Base-by-base conservation (phyloP, 2,113 vertebrate genomes). In the Paratilapia polleni region DNA sequence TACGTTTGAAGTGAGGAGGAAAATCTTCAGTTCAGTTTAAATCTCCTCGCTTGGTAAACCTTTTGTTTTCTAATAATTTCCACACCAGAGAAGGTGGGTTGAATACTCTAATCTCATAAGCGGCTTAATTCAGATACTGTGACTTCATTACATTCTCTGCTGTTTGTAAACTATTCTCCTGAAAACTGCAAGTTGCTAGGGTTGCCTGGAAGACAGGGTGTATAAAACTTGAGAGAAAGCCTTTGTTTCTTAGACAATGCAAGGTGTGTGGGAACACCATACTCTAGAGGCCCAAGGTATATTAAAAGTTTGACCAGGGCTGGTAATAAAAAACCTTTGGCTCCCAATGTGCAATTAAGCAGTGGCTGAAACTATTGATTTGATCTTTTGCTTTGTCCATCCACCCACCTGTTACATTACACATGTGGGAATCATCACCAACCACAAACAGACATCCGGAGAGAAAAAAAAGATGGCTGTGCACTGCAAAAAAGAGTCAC, bases 81-180 rank as follows among this genome's bases (percentile, higher is more conserved):
- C 91, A 90, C 90, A 84, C 86, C 91, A 84, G 74, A 88, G 90
- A 94, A 93, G 93, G 92, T 91, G 89, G 88, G 91, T 88, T 93
- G 91, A 95, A 93, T 90, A 83, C 90, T 84, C 68, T 95, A 95
- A 96, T 95, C 95, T 93, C 88, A 92, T 96, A 95, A 96, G 93
- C 93, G 4, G 94, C 94, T 94, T 95, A 95, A 94, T 95, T 91
- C 91, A 92, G 91, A 94, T 88, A 89, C 88, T 93, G 92, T 94
- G 92, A 95, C 94, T 95, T 94, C 91, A 95, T 94, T 95, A 92
- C 93, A 90, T 91, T 91, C 93, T 63, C 66, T 79, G 89, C 91
- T 92, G 92, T 95, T 95, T 93, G 92, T 91, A 87, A 92, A 94
- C 81, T 86, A 60, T 90, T 92, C 91, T 88, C 82, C 77, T 84